Base-by-base conservation (phyloP, 2,113 vertebrate genomes). In the Limnothrissa miodon region DNA sequence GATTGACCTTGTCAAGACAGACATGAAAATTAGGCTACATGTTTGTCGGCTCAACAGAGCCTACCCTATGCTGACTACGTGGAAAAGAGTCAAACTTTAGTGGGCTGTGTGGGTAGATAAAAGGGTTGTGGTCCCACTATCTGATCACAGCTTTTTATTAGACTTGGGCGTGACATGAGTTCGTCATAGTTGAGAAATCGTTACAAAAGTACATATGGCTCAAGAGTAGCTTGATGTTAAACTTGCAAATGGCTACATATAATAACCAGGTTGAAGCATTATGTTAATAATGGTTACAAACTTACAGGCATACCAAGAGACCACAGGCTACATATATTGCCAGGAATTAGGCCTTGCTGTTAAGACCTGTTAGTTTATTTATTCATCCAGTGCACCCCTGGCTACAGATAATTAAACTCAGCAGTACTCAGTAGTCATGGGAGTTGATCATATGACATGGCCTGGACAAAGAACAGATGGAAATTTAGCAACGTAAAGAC, bases 381-480 rank as follows among this genome's bases (percentile, higher is more conserved):
- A 74, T 11, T 36, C 29, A 74, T 70, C 70, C 45, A 21, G 39
- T 85, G 5, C 45, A 7, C 1, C n/a, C n/a, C n/a, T n/a, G n/a
- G n/a, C n/a, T n/a, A n/a, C n/a, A n/a, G n/a, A n/a, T n/a, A 21
- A 62, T 48, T 8, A 5, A 21, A 7, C 25, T 23, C 70, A 17
- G 66, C 66, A n/a, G 29, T n/a, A n/a, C n/a, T n/a, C n/a, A n/a
- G n/a, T n/a, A 74, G 29, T 81, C 87, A 86, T 85, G 81, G 88
- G 90, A 86, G n/a, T n/a, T 66, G 82, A 85, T 87, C 82, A 87
- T 62, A 86, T 80, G 85, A 85, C 83, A 48, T 62, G 80, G 84
- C 82, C 83, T 80, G 21, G 33, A 56, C 84, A 23, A 62, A 74
- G 48, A 70, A 46, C 36, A 46, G 59, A 78, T 23, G 82, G 46